Percentiles rank a stretch among this genome's conserved stretches.
These are phyloP conservation scores for Bungarus multicinctus DNA, from an alignment of 2,113 vertebrate species.

Conservation along the genomic window DNA sequence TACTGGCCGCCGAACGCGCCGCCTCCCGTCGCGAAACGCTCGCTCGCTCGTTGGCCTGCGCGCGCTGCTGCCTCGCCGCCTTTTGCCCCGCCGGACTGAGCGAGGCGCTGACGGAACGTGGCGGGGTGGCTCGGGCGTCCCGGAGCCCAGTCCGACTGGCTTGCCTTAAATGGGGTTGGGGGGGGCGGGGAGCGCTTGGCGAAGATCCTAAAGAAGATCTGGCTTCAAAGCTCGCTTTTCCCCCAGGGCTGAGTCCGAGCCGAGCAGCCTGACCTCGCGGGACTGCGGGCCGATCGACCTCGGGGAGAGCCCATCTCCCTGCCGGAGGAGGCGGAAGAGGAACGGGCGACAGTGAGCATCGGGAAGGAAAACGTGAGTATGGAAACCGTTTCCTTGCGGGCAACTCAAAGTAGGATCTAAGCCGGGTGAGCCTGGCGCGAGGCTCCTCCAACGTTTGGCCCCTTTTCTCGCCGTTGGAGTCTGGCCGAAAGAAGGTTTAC, in stretches of 20 bases:
- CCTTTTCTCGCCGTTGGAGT: neutral
- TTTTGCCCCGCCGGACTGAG: neutral
- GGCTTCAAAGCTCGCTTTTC: neutral
- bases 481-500: neutral
- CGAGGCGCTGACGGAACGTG: neutral
- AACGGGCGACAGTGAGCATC: neutral
- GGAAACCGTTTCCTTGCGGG: neutral
- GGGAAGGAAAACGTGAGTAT: conserved; percentile 37
- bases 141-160: neutral
- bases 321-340: conserved; percentile 20
- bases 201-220: neutral
- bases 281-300: conserved; percentile 11
- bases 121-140: conserved; percentile 2
- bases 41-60: neutral
- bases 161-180: neutral
- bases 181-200: neutral
- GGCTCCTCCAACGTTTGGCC: neutral
- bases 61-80: conserved; percentile 26
- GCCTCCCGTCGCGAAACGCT: conserved; percentile 2
- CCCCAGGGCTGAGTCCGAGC: neutral
- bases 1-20: neutral
- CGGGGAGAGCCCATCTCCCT: neutral
- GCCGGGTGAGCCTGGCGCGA: fast-evolving
- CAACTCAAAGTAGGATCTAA: no score
- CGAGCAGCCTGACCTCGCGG: conserved; percentile 20